phyloP scores from a whole-genome alignment of 2,888 invertebrate genomes.

The Imbricaverruca yamaguchii region DNA sequence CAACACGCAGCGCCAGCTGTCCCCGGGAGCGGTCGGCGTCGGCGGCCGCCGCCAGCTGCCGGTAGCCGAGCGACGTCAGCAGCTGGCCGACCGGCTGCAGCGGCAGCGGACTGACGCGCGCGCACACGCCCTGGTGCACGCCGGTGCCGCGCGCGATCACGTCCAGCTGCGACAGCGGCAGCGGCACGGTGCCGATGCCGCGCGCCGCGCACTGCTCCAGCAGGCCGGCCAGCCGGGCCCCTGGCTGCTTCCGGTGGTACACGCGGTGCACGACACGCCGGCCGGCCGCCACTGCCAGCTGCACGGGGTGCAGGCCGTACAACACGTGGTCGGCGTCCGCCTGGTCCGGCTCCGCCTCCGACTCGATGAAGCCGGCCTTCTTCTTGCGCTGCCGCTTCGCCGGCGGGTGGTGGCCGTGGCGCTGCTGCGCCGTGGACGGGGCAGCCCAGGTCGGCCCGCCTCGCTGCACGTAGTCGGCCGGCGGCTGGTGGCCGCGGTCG shows the following conservation, averaged over 20 bases:
- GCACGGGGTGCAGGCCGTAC: slow-evolving; percentile 30
- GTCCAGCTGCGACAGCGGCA: slow-evolving; percentile 24
- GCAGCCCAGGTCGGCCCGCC: no score
- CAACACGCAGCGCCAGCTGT: no score
- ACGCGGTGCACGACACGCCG: slow-evolving; percentile 24
- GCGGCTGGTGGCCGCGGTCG: no score
- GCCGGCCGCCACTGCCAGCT: slow-evolving; percentile 26
- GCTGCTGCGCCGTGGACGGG: no score
- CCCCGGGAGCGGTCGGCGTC: background rate
- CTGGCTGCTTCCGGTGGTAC: slow-evolving; percentile 26
- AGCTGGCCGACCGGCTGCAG: slow-evolving; percentile 22
- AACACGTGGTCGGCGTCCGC: background rate
- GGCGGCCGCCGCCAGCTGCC: background rate
- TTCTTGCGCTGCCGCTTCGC: background rate
- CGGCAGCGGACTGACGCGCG: slow-evolving; percentile 27
- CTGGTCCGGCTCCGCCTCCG: background rate
- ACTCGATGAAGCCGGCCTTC: background rate
- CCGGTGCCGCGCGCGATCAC: slow-evolving; percentile 24
- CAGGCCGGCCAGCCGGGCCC: slow-evolving; percentile 26
- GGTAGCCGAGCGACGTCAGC: background rate
- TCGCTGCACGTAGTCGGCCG: no score
- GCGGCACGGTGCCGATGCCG: slow-evolving; percentile 17
- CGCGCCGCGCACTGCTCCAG: slow-evolving; percentile 13
- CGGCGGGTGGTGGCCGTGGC: no score
- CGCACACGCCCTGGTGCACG: slow-evolving; percentile 31